Evolutionary conservation across 2,113 vertebrate species (phyloP).

Genomic region (Atherinomorus stipes): DNA sequence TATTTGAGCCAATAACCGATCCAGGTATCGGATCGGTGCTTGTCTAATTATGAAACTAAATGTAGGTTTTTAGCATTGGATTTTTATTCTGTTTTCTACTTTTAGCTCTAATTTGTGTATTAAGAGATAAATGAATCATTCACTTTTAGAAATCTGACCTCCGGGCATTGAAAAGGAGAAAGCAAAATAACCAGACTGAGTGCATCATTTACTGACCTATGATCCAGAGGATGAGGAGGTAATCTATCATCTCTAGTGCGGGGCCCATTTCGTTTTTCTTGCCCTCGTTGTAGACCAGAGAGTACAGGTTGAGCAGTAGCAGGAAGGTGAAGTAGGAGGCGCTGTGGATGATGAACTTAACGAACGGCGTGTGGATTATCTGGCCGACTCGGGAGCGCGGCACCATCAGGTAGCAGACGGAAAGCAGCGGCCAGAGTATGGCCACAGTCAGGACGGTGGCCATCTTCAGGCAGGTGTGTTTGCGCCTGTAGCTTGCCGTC

Average conservation of each 20-base stretch:
- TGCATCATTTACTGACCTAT: constrained; percentile 84
- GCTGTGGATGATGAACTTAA: constrained; percentile 99
- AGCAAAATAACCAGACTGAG: background rate
- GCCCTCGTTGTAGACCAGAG: constrained; percentile 94
- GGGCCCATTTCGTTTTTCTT: constrained; percentile 98
- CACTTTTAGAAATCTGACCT: background rate
- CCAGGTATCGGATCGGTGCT: too few relatives aligned
- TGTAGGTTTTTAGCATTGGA: constrained; percentile 21
- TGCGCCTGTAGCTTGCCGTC: constrained; percentile 97
- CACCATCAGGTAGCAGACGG: constrained; percentile 94
- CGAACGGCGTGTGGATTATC: constrained; percentile 98
- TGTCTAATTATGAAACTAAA: too few relatives aligned
- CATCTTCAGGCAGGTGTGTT: constrained; percentile 97
- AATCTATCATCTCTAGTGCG: constrained; percentile 93
- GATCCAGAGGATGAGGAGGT: constrained; percentile 97
- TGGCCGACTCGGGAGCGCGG: constrained; percentile 95
- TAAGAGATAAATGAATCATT: constrained; percentile 17
- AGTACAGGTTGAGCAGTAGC: constrained; percentile 97
- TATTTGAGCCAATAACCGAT: too few relatives aligned
- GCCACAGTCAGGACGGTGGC: constrained; percentile 92
- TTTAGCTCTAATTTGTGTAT: constrained; percentile 13
- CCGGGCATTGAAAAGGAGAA: background rate
- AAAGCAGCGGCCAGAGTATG: constrained; percentile 94
- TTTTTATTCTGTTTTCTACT: constrained; percentile 5
- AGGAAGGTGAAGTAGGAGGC: constrained; percentile 98